phyloP scores from a whole-genome alignment of 2,797 vertebrate species.

The Amphiprion clarkii region DNA sequence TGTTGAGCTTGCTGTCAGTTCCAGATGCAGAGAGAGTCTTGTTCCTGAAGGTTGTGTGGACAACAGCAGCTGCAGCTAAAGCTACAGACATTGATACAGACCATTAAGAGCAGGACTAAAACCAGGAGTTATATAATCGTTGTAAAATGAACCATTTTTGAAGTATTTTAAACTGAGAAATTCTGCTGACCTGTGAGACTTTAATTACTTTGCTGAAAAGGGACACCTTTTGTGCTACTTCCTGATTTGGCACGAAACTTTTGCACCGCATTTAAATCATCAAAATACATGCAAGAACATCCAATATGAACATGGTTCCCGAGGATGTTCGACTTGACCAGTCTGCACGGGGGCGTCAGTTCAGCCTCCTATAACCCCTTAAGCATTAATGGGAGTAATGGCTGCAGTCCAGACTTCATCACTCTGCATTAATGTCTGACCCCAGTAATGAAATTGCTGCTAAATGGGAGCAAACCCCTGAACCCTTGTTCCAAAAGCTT shows the following conservation, averaged over 20 bases:
- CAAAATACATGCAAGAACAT: neutral
- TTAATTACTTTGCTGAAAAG: too few relatives aligned
- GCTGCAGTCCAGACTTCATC: neutral
- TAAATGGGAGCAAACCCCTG: conserved; percentile 12
- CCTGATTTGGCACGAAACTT: neutral
- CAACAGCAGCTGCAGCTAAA: too few relatives aligned
- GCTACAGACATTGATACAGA: too few relatives aligned
- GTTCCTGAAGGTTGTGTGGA: too few relatives aligned
- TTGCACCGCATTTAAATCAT: neutral
- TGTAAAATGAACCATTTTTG: too few relatives aligned
- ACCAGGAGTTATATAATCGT: too few relatives aligned
- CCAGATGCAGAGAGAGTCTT: too few relatives aligned
- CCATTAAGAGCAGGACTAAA: too few relatives aligned
- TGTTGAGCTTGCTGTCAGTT: too few relatives aligned
- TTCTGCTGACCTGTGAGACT: too few relatives aligned
- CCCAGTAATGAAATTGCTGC: conserved; percentile 9
- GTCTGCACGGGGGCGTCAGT: neutral
- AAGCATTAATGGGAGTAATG: neutral
- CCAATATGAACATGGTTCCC: neutral
- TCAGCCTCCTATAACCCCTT: neutral
- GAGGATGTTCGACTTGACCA: neutral
- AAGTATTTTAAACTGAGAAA: too few relatives aligned
- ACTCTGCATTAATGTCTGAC: neutral
- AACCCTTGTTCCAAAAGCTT: neutral
- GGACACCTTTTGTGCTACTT: neutral